Evolutionary conservation across 2,113 vertebrate genomes (phyloP), one percentile per base, ranked within the genome.

Genomic region (Eulemur rufifrons): DNA sequence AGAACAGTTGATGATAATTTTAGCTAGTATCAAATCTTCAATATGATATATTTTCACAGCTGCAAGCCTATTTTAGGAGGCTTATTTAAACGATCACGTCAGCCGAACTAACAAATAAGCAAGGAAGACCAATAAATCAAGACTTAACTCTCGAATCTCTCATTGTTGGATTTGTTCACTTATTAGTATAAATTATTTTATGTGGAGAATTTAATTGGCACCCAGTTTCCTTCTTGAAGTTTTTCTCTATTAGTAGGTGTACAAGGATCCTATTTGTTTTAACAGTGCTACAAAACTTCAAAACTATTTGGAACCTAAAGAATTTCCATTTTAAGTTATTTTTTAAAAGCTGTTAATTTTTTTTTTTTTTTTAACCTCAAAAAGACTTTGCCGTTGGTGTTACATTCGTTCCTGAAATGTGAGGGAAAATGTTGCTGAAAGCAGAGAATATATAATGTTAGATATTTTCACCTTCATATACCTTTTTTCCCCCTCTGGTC

Each of bases 31-130:
- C 68, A 89, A 73, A 91, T 64, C 29, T 92, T 68, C 42, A 92
- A 13, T 92, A 54, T 97, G 80, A 88, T 81, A 23, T 88, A 23
- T 96, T 64, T 92, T 95, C 89, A 83, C 83, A 98, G 74, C 94
- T 93, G 85, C 83, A 86, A 18, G 52, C 92, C 50, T 88, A 47
- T 92, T 94, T 97, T 68, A 76, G 81, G 74, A 97, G 94, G 17
- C 64, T 85, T 89, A 18, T 83, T 91, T 96, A 84, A 81, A 84
- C 9, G 21, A 17, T 92, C 15, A 61, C 50, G 80, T 95, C 77
- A 94, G 76, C 68, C n/a, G 92, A 89, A 52, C 64, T 77, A 93
- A 94, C 89, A 50, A 95, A 76, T 78, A 88, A 81, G 71, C 39
- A 83, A 89, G 54, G 12, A 52, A 87, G 78, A 86, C 54, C 21